Conservation (phyloP, 1,140 invertebrate genomes). For the Philotrypesis tridentata region DNA sequence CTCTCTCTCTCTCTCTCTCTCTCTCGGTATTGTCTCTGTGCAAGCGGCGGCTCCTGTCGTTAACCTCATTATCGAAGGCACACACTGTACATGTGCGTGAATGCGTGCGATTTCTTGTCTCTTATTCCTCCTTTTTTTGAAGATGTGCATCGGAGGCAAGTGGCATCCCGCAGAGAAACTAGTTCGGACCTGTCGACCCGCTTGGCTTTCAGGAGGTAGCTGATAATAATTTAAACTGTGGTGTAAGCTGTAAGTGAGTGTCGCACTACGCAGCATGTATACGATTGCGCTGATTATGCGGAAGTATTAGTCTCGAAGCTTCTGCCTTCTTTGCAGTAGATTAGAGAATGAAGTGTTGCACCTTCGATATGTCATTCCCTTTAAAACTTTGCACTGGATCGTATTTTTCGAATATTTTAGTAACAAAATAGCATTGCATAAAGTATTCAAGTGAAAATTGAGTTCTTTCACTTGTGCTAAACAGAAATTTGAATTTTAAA, state of each 20-base stretch:
- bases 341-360: too few species aligned
- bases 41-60: conserved; percentile 50
- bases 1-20: not conserved
- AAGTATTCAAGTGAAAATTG: too few species aligned
- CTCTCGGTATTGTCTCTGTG: not conserved
- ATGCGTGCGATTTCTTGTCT: not conserved
- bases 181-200: conserved; percentile 52
- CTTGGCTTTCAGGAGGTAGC: conserved; percentile 32
- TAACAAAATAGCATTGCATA: too few species aligned
- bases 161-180: conserved; percentile 41
- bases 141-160: not conserved
- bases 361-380: too few species aligned
- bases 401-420: too few species aligned
- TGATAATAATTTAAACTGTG: not conserved
- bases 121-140: not conserved
- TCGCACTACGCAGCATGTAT: not conserved
- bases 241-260: not conserved
- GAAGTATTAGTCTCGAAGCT: not conserved
- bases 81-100: too few species aligned
- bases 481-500: too few species aligned
- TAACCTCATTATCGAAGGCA: conserved; percentile 55
- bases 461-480: too few species aligned
- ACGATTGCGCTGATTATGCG: conserved; percentile 20
- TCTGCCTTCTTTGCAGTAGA: not conserved
- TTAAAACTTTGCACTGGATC: too few species aligned